Evolutionary conservation across 2,113 vertebrate species (phyloP).

Genomic region (Phoxinus phoxinus): DNA sequence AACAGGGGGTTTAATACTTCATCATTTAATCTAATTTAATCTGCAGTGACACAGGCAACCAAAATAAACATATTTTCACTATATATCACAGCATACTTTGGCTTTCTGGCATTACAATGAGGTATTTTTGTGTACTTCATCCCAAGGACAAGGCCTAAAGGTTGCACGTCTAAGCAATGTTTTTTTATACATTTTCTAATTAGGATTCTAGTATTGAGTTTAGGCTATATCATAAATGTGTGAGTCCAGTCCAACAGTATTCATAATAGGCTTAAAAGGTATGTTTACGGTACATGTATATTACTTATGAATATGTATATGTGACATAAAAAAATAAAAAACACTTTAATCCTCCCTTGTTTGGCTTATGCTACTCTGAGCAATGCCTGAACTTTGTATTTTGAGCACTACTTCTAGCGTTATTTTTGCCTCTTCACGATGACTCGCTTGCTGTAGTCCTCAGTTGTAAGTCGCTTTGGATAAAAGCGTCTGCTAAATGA

Average conservation of each 20-base stretch:
- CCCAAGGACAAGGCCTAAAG: conserved; percentile 6
- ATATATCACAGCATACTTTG: background rate
- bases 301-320: background rate
- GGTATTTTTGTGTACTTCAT: background rate
- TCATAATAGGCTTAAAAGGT: background rate
- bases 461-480: no score
- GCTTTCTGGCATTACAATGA: background rate
- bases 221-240: background rate
- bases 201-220: background rate
- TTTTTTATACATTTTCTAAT: background rate
- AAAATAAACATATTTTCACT: background rate
- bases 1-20: conserved; percentile 20
- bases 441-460: no score
- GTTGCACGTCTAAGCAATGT: background rate
- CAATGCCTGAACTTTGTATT: no score
- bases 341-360: no score
- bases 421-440: no score
- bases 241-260: conserved; percentile 14
- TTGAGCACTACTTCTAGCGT: no score
- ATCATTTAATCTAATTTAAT: conserved; percentile 26
- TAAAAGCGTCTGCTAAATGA: no score
- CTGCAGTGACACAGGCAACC: conserved; percentile 3
- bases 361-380: no score
- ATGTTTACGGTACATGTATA: no score
- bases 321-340: no score